Percentiles rank a stretch among this genome's conserved stretches.
phyloP scores from a whole-genome alignment of 2,797 vertebrate genomes.

The Rhyacichthys aspro region DNA sequence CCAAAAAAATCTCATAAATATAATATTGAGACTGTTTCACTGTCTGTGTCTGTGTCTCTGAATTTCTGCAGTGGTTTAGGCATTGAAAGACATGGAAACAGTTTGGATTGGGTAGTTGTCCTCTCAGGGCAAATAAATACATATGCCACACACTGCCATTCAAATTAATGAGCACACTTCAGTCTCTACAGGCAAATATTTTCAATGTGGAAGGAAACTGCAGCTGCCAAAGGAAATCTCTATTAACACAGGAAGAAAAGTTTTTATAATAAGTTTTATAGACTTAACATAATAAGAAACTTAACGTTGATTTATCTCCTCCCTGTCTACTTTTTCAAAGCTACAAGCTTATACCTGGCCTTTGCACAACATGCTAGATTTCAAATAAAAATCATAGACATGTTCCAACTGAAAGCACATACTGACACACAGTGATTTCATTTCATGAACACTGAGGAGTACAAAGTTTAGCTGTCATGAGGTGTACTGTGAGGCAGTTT shows the following conservation, averaged over 20 bases:
- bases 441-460: neutral
- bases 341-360: neutral
- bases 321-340: neutral
- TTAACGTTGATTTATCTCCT: neutral
- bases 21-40: too few species aligned
- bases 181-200: conserved; percentile 41
- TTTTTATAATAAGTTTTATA: conserved; percentile 20
- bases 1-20: too few species aligned
- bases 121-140: conserved; percentile 35
- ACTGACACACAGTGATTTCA: neutral
- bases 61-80: neutral
- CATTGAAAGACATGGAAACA: conserved; percentile 43
- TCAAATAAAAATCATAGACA: neutral
- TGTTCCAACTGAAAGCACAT: neutral
- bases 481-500: conserved; percentile 7
- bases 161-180: conserved; percentile 55
- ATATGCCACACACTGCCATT: conserved; percentile 44
- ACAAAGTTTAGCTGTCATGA: neutral
- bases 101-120: conserved; percentile 42
- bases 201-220: conserved; percentile 57
- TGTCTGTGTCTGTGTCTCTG: too few species aligned
- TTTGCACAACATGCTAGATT: neutral
- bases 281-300: neutral
- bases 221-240: conserved; percentile 61
- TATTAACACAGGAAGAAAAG: conserved; percentile 39